Base-by-base conservation (phyloP, 2,888 invertebrate genomes). In the Drosophila rellima region DNA sequence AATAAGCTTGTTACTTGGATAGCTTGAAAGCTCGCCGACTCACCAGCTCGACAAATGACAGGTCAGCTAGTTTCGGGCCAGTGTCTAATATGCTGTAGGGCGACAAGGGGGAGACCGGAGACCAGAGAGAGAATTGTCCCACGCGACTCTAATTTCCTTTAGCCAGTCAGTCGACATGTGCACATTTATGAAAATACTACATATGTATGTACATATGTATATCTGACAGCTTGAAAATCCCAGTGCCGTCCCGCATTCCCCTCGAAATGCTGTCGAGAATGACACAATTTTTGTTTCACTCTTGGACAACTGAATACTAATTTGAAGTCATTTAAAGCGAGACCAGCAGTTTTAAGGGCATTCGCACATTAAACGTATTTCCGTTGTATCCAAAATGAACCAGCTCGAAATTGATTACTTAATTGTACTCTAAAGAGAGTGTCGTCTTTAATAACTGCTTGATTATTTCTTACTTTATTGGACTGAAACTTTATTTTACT, bases 401-500 rank as follows among this genome's bases (percentile, higher is more conserved):
- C 44, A 61, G 50, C 29, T 20, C 40, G 17, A 48, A 51, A 47
- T 20, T 33, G 13, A 37, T 13, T 56, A 23, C 31, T 40, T 18
- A 56, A 37, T 44, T 56, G 3, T 8, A 29, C 23, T 11, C 0
- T 42, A 33, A 17, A 48, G 31, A 48, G 7, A 47, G 13, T 51
- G 59, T 65, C 54, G 31, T 20, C 13, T 42, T 42, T 1, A 23
- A 42, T n/a, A 42, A 20, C 42, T 37, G 15, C 10, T 17, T 47
- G 26, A 61, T 48, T 52, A 45, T 63, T 26, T 60, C 56, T 7
- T 40, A 40, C 23, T 61, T 59, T 44, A 70, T 79, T 76, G 64
- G 67, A 51, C 45, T 75, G 63, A 73, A 78, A 85, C 89, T 89
- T 88, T 82, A 79, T 89, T 82, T 82, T 84, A 86, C 90, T 90